phyloP scores from a whole-genome alignment of 2,113 vertebrate species.

The Dendropsophus ebraccatus region DNA sequence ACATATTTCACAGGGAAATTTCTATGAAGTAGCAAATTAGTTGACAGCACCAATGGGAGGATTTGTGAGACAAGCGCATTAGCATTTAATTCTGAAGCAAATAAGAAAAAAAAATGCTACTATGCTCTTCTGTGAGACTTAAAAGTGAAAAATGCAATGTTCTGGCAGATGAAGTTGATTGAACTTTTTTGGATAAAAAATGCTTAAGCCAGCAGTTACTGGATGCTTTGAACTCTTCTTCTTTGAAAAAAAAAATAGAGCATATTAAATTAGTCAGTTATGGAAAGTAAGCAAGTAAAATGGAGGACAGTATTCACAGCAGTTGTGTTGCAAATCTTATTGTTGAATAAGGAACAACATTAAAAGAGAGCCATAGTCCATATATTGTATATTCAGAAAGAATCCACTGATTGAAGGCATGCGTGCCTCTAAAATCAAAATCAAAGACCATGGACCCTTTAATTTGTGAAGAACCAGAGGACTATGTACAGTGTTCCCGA shows the following conservation, averaged over 20 bases:
- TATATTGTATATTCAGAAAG: too few species aligned
- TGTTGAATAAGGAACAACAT: too few species aligned
- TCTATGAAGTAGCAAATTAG: conserved; percentile 19
- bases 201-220: conserved; percentile 69
- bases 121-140: conserved; percentile 33
- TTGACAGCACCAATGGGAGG: conserved; percentile 7
- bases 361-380: too few species aligned
- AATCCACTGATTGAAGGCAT: too few species aligned
- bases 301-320: conserved; percentile 29
- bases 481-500: too few species aligned
- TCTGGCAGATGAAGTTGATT: conserved; percentile 65
- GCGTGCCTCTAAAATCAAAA: too few species aligned
- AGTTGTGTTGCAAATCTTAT: too few species aligned
- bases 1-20: conserved; percentile 35
- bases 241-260: conserved; percentile 69
- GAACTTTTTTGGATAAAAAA: conserved; percentile 63
- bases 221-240: conserved; percentile 66
- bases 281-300: conserved; percentile 66
- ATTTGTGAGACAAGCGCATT: neutral
- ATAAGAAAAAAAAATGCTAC: neutral
- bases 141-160: conserved; percentile 51
- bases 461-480: too few species aligned
- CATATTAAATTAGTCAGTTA: conserved; percentile 69
- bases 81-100: conserved; percentile 47
- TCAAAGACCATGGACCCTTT: too few species aligned